phyloP scores from a whole-genome alignment of 1,140 invertebrate genomes.

The Hermatobates lingyangjiaoensis region DNA sequence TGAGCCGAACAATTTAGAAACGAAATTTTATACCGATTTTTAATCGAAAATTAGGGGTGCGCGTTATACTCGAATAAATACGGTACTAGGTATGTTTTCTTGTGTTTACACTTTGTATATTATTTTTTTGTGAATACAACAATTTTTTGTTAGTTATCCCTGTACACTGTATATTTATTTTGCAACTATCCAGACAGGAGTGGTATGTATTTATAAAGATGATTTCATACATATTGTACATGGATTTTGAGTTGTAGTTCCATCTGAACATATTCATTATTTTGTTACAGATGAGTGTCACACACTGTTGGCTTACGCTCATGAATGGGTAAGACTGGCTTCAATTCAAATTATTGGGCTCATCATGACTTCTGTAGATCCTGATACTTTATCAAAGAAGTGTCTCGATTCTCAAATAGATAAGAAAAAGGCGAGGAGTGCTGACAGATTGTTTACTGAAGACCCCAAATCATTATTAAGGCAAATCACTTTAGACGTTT shows the following conservation, averaged over 20 bases:
- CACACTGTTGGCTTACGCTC: slow-evolving; percentile 35
- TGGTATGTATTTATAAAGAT: too few species aligned
- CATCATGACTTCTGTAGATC: slow-evolving; percentile 31
- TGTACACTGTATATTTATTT: too few species aligned
- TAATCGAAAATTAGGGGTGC: too few species aligned
- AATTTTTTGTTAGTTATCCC: too few species aligned
- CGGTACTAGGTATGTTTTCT: too few species aligned
- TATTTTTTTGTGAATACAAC: too few species aligned
- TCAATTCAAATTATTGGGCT: slow-evolving; percentile 52
- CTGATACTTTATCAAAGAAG: background rate
- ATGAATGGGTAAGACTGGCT: slow-evolving; percentile 53
- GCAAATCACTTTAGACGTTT: slow-evolving; percentile 16
- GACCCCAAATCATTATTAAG: slow-evolving; percentile 11
- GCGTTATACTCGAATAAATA: too few species aligned
- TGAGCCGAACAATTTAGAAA: too few species aligned
- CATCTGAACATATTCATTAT: slow-evolving; percentile 4
- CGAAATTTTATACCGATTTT: too few species aligned
- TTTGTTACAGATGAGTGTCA: slow-evolving; percentile 26
- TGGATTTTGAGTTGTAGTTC: background rate
- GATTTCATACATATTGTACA: too few species aligned
- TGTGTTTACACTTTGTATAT: too few species aligned
- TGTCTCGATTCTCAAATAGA: background rate
- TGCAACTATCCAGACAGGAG: too few species aligned
- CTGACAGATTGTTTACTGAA: slow-evolving; percentile 7
- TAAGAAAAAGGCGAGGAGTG: slow-evolving; percentile 1